Conservation (phyloP, 2,888 invertebrate species). For the Scrobipalpa atriplicella region DNA sequence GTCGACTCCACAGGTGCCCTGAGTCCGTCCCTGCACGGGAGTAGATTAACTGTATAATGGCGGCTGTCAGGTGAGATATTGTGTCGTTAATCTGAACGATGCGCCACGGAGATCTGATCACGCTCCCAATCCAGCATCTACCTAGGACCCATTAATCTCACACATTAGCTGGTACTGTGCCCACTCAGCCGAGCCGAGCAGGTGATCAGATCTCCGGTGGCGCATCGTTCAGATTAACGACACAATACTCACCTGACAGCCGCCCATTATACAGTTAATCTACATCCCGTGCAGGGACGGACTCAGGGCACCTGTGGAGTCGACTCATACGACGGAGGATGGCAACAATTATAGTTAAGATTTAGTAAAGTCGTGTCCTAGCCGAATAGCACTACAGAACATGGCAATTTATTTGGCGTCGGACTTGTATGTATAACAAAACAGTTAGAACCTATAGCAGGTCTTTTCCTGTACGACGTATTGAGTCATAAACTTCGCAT, state of each 20-base stretch:
- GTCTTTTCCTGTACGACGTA: not conserved
- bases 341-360: too few species aligned
- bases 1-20: too few species aligned
- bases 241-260: slow-evolving; percentile 55
- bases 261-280: slow-evolving; percentile 53
- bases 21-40: slow-evolving; percentile 46
- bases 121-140: too few species aligned
- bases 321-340: too few species aligned
- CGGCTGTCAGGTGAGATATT: slow-evolving; percentile 55
- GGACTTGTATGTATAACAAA: too few species aligned
- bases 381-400: too few species aligned
- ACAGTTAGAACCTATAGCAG: too few species aligned
- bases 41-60: slow-evolving; percentile 54
- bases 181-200: too few species aligned
- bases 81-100: slow-evolving; percentile 52
- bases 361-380: too few species aligned
- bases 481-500: not conserved
- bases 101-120: not conserved
- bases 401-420: too few species aligned
- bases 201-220: not conserved
- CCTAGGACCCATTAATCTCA: too few species aligned
- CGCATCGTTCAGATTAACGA: slow-evolving; percentile 50
- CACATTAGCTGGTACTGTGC: too few species aligned
- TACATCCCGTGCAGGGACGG: slow-evolving; percentile 48
- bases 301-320: slow-evolving; percentile 25